Evolutionary conservation across 2,113 vertebrate genomes (phyloP).

Genomic region (Malurus cyaneus): DNA sequence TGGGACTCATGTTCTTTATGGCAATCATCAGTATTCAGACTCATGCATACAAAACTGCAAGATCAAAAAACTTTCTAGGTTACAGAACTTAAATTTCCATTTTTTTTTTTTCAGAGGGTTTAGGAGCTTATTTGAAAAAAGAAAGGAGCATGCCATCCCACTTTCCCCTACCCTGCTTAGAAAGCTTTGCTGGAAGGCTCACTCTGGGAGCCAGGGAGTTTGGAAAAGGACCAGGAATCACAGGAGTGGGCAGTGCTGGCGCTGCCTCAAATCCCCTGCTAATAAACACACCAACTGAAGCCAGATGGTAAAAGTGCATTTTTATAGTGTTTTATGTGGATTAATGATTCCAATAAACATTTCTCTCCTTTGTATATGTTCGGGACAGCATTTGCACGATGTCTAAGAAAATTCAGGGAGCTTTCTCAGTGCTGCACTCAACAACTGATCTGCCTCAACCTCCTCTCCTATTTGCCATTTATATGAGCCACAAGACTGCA

Average conservation of each 20-base stretch:
- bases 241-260: not conserved
- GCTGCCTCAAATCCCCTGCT: not conserved
- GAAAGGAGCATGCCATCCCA: not conserved
- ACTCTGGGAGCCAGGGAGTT: not conserved
- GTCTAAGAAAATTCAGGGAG: not conserved
- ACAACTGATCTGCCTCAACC: not conserved
- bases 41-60: not conserved
- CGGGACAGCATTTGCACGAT: rapidly evolving
- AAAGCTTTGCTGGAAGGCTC: not conserved
- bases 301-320: not conserved
- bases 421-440: not conserved
- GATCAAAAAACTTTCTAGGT: not conserved
- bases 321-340: not conserved
- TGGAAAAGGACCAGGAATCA: not conserved
- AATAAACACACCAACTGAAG: not conserved
- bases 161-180: not conserved
- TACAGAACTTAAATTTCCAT: not conserved
- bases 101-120: not conserved
- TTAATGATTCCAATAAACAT: constrained; percentile 31
- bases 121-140: not conserved
- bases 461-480: not conserved
- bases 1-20: not conserved
- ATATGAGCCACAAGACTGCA: not conserved
- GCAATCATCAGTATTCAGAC: not conserved
- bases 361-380: not conserved